phyloP scores from a whole-genome alignment of 2,888 invertebrate species.

The Lingula anatina region DNA sequence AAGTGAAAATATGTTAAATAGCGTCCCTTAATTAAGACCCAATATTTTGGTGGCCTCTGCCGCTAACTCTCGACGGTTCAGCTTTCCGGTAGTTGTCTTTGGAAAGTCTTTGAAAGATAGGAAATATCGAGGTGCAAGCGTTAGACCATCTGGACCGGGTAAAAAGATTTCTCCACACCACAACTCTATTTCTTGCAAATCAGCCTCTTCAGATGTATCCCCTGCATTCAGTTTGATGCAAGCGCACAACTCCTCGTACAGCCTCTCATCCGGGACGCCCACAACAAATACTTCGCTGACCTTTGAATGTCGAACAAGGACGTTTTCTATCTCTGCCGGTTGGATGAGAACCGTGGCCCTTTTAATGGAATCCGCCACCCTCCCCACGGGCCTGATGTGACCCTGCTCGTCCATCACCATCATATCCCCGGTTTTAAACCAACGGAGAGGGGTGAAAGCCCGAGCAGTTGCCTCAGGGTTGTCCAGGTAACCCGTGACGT shows the following conservation, averaged over 20 bases:
- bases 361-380: constrained; percentile 3
- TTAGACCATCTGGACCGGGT: neutral
- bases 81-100: neutral
- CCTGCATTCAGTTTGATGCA: constrained; percentile 1
- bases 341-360: constrained; percentile 2
- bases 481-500: neutral
- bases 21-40: neutral
- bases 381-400: neutral
- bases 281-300: constrained; percentile 3
- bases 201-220: neutral
- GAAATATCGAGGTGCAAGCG: constrained; percentile 3
- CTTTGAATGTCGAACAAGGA: neutral
- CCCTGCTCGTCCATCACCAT: neutral
- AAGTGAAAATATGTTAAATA: no score
- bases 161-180: neutral
- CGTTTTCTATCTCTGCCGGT: constrained; percentile 3
- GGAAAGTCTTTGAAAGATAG: constrained; percentile 1
- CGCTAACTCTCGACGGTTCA: neutral
- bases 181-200: neutral
- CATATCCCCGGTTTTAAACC: constrained; percentile 5
- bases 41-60: neutral
- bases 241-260: constrained; percentile 6
- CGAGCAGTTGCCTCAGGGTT: neutral
- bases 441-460: neutral
- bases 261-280: constrained; percentile 4